A percentile compares a stretch with the other conserved stretches of the same genome.
Conservation (phyloP, 2,797 vertebrate species). For the Bovichtus variegatus region DNA sequence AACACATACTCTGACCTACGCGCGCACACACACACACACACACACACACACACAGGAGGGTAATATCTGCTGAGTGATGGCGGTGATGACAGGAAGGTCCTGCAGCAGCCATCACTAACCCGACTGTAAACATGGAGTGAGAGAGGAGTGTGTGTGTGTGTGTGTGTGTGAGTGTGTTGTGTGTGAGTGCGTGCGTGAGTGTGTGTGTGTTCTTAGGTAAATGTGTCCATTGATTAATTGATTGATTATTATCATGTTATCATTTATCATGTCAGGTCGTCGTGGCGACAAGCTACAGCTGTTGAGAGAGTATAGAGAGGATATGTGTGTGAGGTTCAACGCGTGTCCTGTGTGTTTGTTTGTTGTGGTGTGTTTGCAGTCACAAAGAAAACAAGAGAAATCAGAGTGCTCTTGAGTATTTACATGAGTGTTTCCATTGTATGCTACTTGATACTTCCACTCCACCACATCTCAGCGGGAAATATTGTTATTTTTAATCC, state of each 20-base stretch:
- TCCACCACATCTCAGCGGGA: too few relatives aligned
- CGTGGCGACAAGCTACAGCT: conserved; percentile 55
- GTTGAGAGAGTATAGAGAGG: conserved; percentile 22
- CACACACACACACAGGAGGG: conserved; percentile 35
- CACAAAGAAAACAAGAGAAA: background rate
- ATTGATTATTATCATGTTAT: conserved; percentile 81
- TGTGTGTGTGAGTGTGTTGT: background rate
- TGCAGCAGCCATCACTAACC: conserved; percentile 66
- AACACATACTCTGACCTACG: conserved; percentile 39
- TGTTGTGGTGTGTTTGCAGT: conserved; percentile 1
- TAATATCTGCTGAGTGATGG: conserved; percentile 75
- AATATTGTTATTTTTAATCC: too few relatives aligned
- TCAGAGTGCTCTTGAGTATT: background rate
- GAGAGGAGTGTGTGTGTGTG: conserved; percentile 55
- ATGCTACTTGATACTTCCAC: too few relatives aligned
- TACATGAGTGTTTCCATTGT: too few relatives aligned
- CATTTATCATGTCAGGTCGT: conserved; percentile 80
- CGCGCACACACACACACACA: conserved; percentile 22
- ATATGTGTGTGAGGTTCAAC: background rate
- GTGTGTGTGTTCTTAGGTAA: conserved; percentile 69
- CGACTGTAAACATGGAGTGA: conserved; percentile 55
- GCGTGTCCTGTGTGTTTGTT: conserved; percentile 1
- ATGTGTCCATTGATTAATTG: conserved; percentile 78
- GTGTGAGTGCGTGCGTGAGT: conserved; percentile 16
- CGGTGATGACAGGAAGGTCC: conserved; percentile 70